Percentiles rank a stretch among this genome's conserved stretches.
Evolutionary conservation across 1,140 invertebrate species (phyloP).

Genomic region (Ceratosolen fusciceps): DNA sequence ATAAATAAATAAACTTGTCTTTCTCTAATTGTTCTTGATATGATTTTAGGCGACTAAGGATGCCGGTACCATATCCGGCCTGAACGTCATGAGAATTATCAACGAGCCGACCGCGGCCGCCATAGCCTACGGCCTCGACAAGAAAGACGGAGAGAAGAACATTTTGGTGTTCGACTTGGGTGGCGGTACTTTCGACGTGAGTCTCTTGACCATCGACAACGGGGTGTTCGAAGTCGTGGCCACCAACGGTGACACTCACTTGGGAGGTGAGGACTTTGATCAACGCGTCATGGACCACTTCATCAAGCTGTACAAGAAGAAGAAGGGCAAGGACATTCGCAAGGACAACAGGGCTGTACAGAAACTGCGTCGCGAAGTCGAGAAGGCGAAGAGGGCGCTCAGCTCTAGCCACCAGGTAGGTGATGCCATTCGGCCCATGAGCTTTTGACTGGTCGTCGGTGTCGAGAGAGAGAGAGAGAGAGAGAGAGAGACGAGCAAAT

Average conservation of each 20-base stretch:
- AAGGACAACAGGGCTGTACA: constrained; percentile 96
- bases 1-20: too few relatives aligned
- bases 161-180: constrained; percentile 99
- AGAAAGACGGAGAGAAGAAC: constrained; percentile 99
- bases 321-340: constrained; percentile 97
- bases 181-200: constrained; percentile 99
- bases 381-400: constrained; percentile 97
- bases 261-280: constrained; percentile 99
- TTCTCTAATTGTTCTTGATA: too few relatives aligned
- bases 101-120: constrained; percentile 99
- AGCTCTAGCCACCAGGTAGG: constrained; percentile 90
- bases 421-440: neutral
- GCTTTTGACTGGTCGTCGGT: neutral
- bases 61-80: constrained; percentile 90
- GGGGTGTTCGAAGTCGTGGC: constrained; percentile 94
- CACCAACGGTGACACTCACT: constrained; percentile 98
- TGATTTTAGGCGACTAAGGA: constrained; percentile 94
- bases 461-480: too few relatives aligned
- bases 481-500: too few relatives aligned
- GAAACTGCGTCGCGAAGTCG: constrained; percentile 96
- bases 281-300: constrained; percentile 99
- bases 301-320: constrained; percentile 99
- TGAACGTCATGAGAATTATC: constrained; percentile 99
- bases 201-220: constrained; percentile 98
- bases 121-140: constrained; percentile 99